A percentile compares a stretch with the other conserved stretches of the same genome.
These are phyloP conservation scores for Philaethria dido DNA, from an alignment of 2,888 invertebrate species.

Conservation along the genomic window DNA sequence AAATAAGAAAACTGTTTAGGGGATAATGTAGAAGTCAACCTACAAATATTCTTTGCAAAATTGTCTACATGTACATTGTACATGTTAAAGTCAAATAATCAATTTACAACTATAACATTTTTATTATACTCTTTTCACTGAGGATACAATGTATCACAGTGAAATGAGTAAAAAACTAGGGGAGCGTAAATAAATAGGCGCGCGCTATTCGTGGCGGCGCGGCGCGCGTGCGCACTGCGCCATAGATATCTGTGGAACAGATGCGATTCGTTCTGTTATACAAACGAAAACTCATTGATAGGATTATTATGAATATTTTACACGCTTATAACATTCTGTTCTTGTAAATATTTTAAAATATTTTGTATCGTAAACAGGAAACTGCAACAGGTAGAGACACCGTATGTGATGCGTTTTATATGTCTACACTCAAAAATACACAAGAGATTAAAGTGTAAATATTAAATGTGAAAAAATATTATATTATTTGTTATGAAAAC, in stretches of 20 bases:
- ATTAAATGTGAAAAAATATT: not conserved
- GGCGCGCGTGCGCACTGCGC: constrained; percentile 55
- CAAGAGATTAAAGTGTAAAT: not conserved
- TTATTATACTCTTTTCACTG: not conserved
- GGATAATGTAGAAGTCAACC: not conserved
- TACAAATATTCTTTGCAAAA: not conserved
- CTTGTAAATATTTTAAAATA: constrained; percentile 1
- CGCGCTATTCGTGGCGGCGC: constrained; percentile 70
- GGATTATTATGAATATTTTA: not conserved
- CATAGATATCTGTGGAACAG: constrained; percentile 23
- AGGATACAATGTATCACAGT: constrained; percentile 21
- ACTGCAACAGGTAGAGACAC: not conserved
- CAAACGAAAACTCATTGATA: constrained; percentile 24
- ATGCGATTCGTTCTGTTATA: constrained; percentile 28
- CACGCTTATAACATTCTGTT: not conserved
- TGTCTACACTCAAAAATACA: not conserved
- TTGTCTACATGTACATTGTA: not conserved
- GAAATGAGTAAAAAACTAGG: constrained; percentile 59
- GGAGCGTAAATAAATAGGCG: constrained; percentile 70
- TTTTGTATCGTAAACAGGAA: not conserved
- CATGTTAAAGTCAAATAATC: not conserved
- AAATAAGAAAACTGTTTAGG: too few species aligned
- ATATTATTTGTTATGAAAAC: not conserved
- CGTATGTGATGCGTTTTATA: not conserved
- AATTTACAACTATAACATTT: not conserved